Evolutionary conservation across 1,140 invertebrate species (phyloP), one percentile per base, ranked within the genome.

Genomic region (Drosophila dunni): DNA sequence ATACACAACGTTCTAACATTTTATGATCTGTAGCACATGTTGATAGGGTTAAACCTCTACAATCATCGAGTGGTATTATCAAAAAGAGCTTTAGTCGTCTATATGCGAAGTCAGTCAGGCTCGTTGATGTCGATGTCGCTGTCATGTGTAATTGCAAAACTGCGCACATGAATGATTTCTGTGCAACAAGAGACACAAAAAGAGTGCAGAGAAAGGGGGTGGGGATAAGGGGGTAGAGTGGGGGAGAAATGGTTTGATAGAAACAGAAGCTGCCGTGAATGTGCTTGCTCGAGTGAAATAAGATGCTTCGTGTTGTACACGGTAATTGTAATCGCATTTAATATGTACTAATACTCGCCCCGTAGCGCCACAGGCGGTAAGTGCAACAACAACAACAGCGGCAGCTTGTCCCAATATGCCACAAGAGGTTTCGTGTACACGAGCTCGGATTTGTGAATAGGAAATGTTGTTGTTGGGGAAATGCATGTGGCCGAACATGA

Each of bases 131-230:
- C 69, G 78, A 79, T 78, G 64, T 48, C 40, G 64, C 76, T 88
- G 83, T 79, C 67, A 86, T 83, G 79, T 86, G 83, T 65, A 76
- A 74, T 83, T 77, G 71, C 70, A 44, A 54, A 68, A 73, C 45
- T 69, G 67, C 61, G 74, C 82, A 86, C 83, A 76, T 85, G 83
- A 86, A 45, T 70, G 79, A 79, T 58, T 66, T 72, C 66, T 50
- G 33, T 20, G 13, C 57, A 44, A 53, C 68, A 68, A 42, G 60
- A 81, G 48, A 38, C 11, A 51, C 3, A 11, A 53, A 34, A 53
- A 10, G 15, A 10, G 33, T 11, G 13, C 9, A 53, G 51, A 34
- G 46, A n/a, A 20, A 11, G 29, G 9, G 0, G 11, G 0, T 1
- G 13, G n/a, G 40, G 34, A 38, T 53, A 44, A 20, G 15, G 50